These are phyloP conservation scores for Alligator mississippiensis DNA, from an alignment of 2,113 vertebrate species.

Conservation along the genomic window DNA sequence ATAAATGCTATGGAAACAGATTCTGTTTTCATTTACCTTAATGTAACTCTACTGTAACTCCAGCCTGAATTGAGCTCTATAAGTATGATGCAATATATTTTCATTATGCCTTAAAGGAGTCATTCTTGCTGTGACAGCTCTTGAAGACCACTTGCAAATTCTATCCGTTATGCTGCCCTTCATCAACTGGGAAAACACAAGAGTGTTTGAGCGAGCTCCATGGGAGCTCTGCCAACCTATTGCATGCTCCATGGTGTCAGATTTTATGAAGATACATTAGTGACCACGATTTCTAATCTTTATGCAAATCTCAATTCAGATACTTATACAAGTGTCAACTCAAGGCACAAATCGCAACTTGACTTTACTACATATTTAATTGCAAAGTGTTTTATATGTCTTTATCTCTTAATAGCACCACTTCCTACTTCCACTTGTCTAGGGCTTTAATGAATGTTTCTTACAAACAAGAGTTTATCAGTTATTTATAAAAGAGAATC, in stretches of 20 bases:
- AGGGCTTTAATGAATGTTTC: conserved; percentile 43
- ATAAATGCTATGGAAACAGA: background rate
- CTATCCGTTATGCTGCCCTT: background rate
- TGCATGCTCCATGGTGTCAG: background rate
- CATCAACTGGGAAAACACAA: background rate
- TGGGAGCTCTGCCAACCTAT: background rate
- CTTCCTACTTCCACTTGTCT: conserved; percentile 17
- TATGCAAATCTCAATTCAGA: background rate
- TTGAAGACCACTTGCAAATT: background rate
- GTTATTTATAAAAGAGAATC: conserved; percentile 53
- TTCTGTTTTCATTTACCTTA: background rate
- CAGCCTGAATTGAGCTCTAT: background rate
- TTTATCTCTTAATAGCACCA: background rate
- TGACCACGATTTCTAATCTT: background rate
- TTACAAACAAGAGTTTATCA: conserved; percentile 33
- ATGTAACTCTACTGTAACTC: background rate
- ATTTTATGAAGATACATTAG: background rate
- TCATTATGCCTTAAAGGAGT: background rate
- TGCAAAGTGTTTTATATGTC: background rate
- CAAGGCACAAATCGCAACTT: background rate
- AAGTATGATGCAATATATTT: background rate
- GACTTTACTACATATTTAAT: background rate
- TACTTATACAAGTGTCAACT: background rate
- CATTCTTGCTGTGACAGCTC: background rate
- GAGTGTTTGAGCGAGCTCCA: background rate